A percentile compares a stretch with the other conserved stretches of the same genome.
Evolutionary conservation across 2,113 vertebrate genomes (phyloP).

Genomic region (Rostratula benghalensis): DNA sequence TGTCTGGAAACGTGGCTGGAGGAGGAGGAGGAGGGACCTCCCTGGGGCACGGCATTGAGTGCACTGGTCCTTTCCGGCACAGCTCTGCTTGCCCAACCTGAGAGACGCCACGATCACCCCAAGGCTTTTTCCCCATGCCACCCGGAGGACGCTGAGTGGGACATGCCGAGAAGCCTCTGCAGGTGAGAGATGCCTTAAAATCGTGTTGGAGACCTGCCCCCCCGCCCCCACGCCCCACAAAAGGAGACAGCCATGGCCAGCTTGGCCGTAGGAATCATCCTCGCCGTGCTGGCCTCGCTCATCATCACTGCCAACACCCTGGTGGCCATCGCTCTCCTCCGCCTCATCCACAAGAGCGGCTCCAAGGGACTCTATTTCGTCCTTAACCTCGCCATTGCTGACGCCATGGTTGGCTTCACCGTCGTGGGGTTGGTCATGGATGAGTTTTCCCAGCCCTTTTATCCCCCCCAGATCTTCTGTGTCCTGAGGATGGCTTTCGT

Average conservation of each 20-base stretch:
- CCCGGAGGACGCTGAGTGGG: not conserved
- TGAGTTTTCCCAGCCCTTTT: slow-evolving; percentile 66
- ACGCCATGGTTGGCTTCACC: slow-evolving; percentile 83
- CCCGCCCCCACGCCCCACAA: too few relatives aligned
- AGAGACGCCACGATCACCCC: not conserved
- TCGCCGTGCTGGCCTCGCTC: slow-evolving; percentile 78
- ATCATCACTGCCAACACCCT: slow-evolving; percentile 84
- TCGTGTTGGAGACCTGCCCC: not conserved
- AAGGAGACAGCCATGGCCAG: not conserved
- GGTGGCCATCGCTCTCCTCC: slow-evolving; percentile 75
- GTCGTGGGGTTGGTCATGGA: slow-evolving; percentile 80
- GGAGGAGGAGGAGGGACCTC: slow-evolving; percentile 60
- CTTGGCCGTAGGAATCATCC: slow-evolving; percentile 72
- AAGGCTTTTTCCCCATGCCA: not conserved
- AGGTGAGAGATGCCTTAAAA: slow-evolving; percentile 31
- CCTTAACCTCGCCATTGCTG: slow-evolving; percentile 86
- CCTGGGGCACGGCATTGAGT: not conserved
- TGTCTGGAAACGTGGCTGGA: slow-evolving; percentile 74
- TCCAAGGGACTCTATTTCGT: slow-evolving; percentile 85
- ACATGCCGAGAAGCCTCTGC: not conserved
- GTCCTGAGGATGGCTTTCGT: slow-evolving; percentile 85
- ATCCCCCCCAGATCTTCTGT: slow-evolving; percentile 73
- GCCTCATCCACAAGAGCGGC: slow-evolving; percentile 78
- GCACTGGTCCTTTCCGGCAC: not conserved
- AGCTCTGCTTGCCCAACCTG: not conserved